phyloP scores from a whole-genome alignment of 2,888 invertebrate species.

The Camponotus fellah region DNA sequence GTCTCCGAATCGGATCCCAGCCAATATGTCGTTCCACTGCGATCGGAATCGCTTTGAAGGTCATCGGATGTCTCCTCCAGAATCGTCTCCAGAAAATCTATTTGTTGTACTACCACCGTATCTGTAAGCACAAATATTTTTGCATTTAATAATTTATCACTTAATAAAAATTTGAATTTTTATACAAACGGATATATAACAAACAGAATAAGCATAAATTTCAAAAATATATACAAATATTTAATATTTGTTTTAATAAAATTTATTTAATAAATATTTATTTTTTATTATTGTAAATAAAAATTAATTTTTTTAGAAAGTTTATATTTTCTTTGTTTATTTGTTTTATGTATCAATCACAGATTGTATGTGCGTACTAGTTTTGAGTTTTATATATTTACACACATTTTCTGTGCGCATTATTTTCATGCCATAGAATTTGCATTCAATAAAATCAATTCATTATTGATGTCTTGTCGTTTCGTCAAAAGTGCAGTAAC shows the following conservation, averaged over 20 bases:
- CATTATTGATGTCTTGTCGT: slow-evolving; percentile 26
- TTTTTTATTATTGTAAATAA: background rate
- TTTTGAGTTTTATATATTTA: background rate
- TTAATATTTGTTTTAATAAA: background rate
- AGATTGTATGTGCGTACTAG: background rate
- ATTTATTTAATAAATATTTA: background rate
- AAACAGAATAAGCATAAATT: background rate
- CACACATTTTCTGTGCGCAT: background rate
- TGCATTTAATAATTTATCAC: background rate
- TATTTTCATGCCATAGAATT: background rate
- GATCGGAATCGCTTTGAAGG: slow-evolving; percentile 91
- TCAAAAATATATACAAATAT: background rate
- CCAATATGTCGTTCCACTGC: slow-evolving; percentile 87
- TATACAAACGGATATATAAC: background rate
- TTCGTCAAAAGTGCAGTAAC: slow-evolving; percentile 47
- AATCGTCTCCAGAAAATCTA: slow-evolving; percentile 94
- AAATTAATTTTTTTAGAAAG: background rate
- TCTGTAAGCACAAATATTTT: slow-evolving; percentile 50
- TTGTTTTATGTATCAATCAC: background rate
- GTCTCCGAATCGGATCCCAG: slow-evolving; percentile 92
- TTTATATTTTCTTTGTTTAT: background rate
- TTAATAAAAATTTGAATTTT: slow-evolving; percentile 18
- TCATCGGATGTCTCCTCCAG: slow-evolving; percentile 96
- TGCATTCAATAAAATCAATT: slow-evolving; percentile 16
- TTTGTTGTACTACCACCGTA: slow-evolving; percentile 86